Evolutionary conservation across 2,113 vertebrate genomes (phyloP).

Genomic region (Sinocyclocheilus anshuiensis): DNA sequence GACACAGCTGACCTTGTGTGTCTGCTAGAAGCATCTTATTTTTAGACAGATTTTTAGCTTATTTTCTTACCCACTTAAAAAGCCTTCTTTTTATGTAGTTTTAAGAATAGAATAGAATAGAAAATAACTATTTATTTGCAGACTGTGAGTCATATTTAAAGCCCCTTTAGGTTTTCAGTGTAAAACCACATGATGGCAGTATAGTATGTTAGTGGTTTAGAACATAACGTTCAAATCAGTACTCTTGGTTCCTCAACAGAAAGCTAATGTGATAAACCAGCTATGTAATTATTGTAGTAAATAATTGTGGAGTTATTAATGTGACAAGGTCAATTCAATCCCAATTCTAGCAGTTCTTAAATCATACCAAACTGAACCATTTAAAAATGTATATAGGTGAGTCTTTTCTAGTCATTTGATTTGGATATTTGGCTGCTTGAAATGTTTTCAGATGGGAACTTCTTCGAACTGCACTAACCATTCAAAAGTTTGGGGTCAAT

Average conservation of each 20-base stretch:
- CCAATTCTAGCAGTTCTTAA: too few species aligned
- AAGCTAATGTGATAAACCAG: too few species aligned
- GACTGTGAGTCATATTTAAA: neutral
- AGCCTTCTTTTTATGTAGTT: neutral
- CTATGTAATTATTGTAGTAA: too few species aligned
- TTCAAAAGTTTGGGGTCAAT: too few species aligned
- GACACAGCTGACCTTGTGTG: neutral
- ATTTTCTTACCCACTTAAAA: too few species aligned
- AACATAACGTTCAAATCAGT: neutral
- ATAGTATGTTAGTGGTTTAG: slow-evolving; percentile 39
- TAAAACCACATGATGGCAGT: slow-evolving; percentile 70
- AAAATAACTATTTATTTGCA: neutral
- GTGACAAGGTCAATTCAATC: too few species aligned
- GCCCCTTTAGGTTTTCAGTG: slow-evolving; percentile 16
- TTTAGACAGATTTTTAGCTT: too few species aligned
- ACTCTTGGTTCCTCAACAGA: too few species aligned
- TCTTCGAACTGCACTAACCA: too few species aligned
- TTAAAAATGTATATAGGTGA: neutral
- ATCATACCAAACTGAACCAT: too few species aligned
- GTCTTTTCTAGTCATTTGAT: neutral
- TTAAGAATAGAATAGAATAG: neutral
- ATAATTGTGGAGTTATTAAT: too few species aligned
- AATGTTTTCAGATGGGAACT: neutral
- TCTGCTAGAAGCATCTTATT: neutral
- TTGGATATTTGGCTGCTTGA: neutral